Base-by-base conservation (phyloP, 2,797 vertebrate genomes). In the Rhinatrema bivittatum region DNA sequence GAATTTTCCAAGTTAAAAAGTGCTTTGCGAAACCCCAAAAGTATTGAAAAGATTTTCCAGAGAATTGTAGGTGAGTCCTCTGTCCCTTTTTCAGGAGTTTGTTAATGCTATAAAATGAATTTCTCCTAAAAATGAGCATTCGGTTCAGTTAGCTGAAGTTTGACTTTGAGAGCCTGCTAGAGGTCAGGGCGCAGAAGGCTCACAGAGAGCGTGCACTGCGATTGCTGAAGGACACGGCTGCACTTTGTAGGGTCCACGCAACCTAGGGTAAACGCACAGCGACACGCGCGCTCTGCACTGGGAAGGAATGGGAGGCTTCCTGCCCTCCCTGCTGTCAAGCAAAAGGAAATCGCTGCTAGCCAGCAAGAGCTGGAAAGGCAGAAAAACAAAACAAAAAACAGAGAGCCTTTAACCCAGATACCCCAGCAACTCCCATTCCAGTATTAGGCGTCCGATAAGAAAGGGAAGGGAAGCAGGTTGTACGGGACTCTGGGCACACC, bases 221-320 rank as follows among this genome's bases (percentile, higher is more conserved):
- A 59, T 57, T 63, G 25, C 31, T 33, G 39, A 57, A 66, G 59
- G 53, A 65, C 73, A 30, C 0, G 2, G 18, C 39, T 50, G 53
- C 63, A 51, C 42, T 65, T 66, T 63, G 57, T 56, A 70, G 57
- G 36, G 46, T n/a, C 51, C 51, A 36, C 5, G 2, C 56, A 50
- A 41, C 59, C 43, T 42, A 35, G 56, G 36, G 46, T 63, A n/a
- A n/a, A n/a, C n/a, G n/a, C n/a, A n/a, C n/a, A n/a, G n/a, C n/a
- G n/a, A n/a, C 68, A 60, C 58, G 66, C 60, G 47, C 45, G 50
- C 42, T 46, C 27, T 42, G 28, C 36, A 51, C 35, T 53, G 40
- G 52, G 59, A 69, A 74, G 39, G 44, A 63, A 61, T 52, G 32
- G 42, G 69, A 50, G 18, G 44, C 42, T 71, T 68, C 62, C 70